These are phyloP conservation scores for Neodontobutis hainanensis DNA, from an alignment of 2,113 vertebrate genomes.

Conservation along the genomic window DNA sequence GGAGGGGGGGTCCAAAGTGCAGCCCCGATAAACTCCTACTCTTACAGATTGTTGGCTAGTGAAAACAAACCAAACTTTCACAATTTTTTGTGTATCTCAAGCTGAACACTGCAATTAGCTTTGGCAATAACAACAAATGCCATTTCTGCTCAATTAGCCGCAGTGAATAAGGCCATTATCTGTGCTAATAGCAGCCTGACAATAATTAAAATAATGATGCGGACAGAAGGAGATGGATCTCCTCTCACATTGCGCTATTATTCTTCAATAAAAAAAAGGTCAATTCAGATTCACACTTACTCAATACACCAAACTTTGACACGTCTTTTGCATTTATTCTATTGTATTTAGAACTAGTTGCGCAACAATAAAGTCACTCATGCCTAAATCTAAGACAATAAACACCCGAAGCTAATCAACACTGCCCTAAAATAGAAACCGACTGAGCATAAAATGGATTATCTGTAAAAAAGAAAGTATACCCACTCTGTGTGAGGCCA, in stretches of 20 bases:
- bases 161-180: slow-evolving; percentile 43
- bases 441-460: slow-evolving; percentile 40
- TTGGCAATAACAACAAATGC: slow-evolving; percentile 29
- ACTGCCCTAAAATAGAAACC: slow-evolving; percentile 14
- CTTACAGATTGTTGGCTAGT: not conserved
- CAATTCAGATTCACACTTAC: slow-evolving; percentile 7
- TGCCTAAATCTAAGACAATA: slow-evolving; percentile 43
- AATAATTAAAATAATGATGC: slow-evolving; percentile 70
- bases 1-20: not conserved
- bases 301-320: not conserved
- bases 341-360: slow-evolving; percentile 25
- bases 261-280: slow-evolving; percentile 35
- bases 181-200: slow-evolving; percentile 41
- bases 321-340: not conserved
- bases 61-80: slow-evolving; percentile 7
- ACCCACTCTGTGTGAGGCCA: slow-evolving; percentile 16
- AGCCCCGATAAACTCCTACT: not conserved
- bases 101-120: not conserved
- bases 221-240: slow-evolving; percentile 13
- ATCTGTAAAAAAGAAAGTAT: slow-evolving; percentile 33
- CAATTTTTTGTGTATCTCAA: slow-evolving; percentile 3
- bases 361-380: slow-evolving; percentile 45
- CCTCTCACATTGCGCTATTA: slow-evolving; percentile 12
- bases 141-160: slow-evolving; percentile 33
- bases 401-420: slow-evolving; percentile 24